Evolutionary conservation across 2,888 invertebrate species (phyloP).

Genomic region (Euplexia lucipara): DNA sequence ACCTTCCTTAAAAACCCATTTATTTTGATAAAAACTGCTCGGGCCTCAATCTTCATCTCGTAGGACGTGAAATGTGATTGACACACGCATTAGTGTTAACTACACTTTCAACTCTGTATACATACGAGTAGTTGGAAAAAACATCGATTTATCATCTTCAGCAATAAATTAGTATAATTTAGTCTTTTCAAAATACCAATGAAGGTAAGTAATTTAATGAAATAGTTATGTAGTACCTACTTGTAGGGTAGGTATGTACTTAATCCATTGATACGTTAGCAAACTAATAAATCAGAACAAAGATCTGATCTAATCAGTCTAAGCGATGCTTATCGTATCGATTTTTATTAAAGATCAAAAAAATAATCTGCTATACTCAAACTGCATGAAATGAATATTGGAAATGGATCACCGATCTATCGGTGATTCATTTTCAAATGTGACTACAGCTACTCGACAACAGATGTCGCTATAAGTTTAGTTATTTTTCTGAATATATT

Average conservation of each 20-base stretch:
- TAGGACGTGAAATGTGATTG: neutral
- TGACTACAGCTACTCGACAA: conserved; percentile 20
- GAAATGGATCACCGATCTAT: too few species aligned
- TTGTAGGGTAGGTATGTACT: too few species aligned
- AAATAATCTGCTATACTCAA: too few species aligned
- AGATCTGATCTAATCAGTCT: neutral
- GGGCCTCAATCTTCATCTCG: neutral
- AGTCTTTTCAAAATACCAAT: neutral
- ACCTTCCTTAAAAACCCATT: neutral
- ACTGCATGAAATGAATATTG: neutral
- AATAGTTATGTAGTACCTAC: too few species aligned
- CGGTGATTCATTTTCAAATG: conserved; percentile 1
- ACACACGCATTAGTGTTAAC: neutral
- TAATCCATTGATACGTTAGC: too few species aligned
- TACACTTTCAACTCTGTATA: too few species aligned
- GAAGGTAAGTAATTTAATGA: neutral
- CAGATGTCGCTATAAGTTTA: conserved; percentile 47
- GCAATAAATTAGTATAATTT: neutral
- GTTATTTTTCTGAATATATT: neutral
- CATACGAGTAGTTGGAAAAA: conserved; percentile 9
- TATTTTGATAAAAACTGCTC: neutral
- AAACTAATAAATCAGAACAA: too few species aligned
- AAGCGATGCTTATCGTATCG: neutral
- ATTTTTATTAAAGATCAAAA: neutral
- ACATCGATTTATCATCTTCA: neutral